These are phyloP conservation scores for Morus bassanus DNA, from an alignment of 2,797 vertebrate genomes.

Conservation along the genomic window DNA sequence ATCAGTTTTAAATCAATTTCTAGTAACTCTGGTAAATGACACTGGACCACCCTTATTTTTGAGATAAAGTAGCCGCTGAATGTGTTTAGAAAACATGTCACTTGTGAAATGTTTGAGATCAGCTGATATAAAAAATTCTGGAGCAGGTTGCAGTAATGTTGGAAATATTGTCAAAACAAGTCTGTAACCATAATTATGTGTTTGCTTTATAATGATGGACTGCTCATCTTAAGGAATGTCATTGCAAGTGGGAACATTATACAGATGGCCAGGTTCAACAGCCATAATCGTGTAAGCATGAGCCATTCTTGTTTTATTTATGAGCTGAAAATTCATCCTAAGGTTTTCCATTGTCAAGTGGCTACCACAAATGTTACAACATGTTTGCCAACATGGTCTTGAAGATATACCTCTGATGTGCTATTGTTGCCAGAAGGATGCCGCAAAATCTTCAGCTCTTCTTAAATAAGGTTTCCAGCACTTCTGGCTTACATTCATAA, in stretches of 20 bases:
- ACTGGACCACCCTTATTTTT: not conserved
- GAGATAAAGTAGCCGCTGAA: not conserved
- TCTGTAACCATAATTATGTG: conserved; percentile 63
- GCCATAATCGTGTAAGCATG: conserved; percentile 54
- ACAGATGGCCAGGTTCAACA: conserved; percentile 63
- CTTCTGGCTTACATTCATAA: conserved; percentile 58
- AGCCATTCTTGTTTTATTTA: conserved; percentile 73
- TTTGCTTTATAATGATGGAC: conserved; percentile 45
- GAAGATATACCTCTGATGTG: conserved; percentile 42
- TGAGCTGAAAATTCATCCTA: conserved; percentile 75
- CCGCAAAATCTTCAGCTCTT: conserved; percentile 59
- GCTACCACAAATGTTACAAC: conserved; percentile 69
- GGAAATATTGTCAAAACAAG: conserved; percentile 51
- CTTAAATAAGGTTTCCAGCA: conserved; percentile 52
- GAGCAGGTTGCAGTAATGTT: conserved; percentile 43
- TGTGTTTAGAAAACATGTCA: not conserved
- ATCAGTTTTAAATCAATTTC: not conserved
- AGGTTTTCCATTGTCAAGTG: conserved; percentile 68
- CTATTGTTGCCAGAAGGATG: conserved; percentile 48
- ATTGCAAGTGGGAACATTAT: conserved; percentile 70
- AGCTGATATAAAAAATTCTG: conserved; percentile 9
- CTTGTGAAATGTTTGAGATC: not conserved
- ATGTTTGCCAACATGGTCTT: conserved; percentile 57
- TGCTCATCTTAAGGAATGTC: conserved; percentile 59
- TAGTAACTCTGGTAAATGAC: not conserved